Conservation (phyloP, 2,797 vertebrate species). For the Botia almorhae region DNA sequence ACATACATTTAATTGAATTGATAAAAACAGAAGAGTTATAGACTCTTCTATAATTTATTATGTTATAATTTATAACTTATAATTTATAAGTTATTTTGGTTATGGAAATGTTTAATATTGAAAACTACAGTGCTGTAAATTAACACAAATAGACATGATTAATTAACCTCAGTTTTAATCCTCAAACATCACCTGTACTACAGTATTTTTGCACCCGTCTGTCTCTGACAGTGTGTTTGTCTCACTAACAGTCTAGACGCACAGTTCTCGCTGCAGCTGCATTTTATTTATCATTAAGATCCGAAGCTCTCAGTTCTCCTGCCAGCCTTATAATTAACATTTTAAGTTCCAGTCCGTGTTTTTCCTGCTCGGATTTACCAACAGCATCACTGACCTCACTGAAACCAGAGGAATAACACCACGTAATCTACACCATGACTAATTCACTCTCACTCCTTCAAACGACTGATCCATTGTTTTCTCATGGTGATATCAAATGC, state of each 20-base stretch:
- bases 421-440: constrained; percentile 39
- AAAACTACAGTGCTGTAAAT: not conserved
- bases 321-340: constrained; percentile 85
- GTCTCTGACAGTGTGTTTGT: constrained; percentile 13
- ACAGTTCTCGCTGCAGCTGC: constrained; percentile 80
- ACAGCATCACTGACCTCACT: constrained; percentile 71
- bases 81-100: not conserved
- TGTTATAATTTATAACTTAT: not conserved
- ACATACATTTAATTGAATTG: too few species aligned
- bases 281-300: constrained; percentile 84
- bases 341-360: constrained; percentile 78
- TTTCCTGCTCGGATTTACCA: constrained; percentile 68
- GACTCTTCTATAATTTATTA: not conserved
- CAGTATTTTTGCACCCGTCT: not conserved
- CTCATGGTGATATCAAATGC: not conserved
- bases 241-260: constrained; percentile 56
- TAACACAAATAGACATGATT: not conserved
- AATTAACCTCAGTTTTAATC: too few species aligned
- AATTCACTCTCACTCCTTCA: constrained; percentile 13
- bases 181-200: not conserved
- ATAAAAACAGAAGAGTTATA: too few species aligned
- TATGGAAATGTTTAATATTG: not conserved
- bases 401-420: constrained; percentile 56
- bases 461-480: constrained; percentile 10
- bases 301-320: constrained; percentile 83